Evolutionary conservation across 2,888 invertebrate species (phyloP), one percentile per base, ranked within the genome.

Genomic region (Gymnoscelis rufifasciata): DNA sequence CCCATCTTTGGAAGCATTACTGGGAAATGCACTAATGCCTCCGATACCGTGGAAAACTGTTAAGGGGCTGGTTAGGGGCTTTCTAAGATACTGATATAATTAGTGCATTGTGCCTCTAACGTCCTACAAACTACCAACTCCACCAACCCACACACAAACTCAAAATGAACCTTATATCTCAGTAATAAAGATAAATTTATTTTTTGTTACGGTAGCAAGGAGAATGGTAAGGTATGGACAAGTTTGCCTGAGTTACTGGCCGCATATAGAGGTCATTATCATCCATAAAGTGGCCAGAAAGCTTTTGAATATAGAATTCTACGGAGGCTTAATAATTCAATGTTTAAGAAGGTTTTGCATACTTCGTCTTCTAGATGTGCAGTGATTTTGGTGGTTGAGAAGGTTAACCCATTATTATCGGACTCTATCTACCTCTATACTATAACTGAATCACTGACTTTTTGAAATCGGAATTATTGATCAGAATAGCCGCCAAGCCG

Each of bases 21-120:
- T 68, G 79, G 60, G 78, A 84, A 87, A 86, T 87, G 84, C 86
- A 83, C 84, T 88, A 88, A 88, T 83, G 84, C 87, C 71, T 70
- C 57, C 82, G 69, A 82, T 82, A 80, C 82, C 65, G 69, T 73
- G 83, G 81, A 87, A 88, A 88, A 87, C 84, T 86, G 87, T 86
- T 87, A 87, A 87, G 88, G 87, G 87, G 86, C 74, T 82, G 83
- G 83, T 83, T 83, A 79, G 83, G 62, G 81, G 86, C 86, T 84
- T 86, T 82, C 87, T 83, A 80, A 86, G 86, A 83, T 76, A 72
- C 78, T 87, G 86, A 88, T 87, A 81, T 83, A 76, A 83, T 88
- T 87, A 88, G 83, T 83, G 77, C 78, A 83, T 83, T 83, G 81
- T 83, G 66, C 82, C 76, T 73, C 71, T 70, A 72, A 75, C 74